phyloP scores from a whole-genome alignment of 35 echinoderm and acorn worm genomes.

The Patiria miniata region DNA sequence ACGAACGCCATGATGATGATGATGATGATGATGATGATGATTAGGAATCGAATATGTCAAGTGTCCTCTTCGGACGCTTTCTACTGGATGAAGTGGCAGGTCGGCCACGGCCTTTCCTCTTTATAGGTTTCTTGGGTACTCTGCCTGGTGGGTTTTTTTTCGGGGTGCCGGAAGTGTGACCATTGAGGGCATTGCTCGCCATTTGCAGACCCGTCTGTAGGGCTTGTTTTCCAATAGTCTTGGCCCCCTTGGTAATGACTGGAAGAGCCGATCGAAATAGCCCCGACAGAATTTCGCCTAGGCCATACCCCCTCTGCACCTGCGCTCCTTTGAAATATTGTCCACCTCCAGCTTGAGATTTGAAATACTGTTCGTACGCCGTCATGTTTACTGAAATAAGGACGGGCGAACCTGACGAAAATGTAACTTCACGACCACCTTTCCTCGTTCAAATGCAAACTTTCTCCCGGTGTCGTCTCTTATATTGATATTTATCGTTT shows the following conservation, averaged over 20 bases:
- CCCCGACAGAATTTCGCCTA: constrained; percentile 57
- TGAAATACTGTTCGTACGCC: neutral
- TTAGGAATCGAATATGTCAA: constrained; percentile 39
- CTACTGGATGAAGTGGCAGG: neutral
- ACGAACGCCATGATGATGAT: constrained; percentile 40
- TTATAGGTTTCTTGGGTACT: constrained; percentile 17
- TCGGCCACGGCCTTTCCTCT: constrained; percentile 5
- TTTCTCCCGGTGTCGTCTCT: too few species aligned
- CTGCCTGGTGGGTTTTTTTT: neutral
- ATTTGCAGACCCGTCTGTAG: constrained; percentile 53
- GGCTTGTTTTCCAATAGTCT: constrained; percentile 50
- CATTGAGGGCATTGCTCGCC: constrained; percentile 45
- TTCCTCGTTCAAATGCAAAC: too few species aligned
- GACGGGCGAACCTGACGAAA: too few species aligned
- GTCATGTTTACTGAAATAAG: too few species aligned
- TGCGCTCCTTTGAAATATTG: neutral
- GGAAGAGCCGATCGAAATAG: constrained; percentile 47
- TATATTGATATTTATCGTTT: too few species aligned
- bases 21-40: too few species aligned
- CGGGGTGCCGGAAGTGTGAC: neutral
- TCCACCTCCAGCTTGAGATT: neutral
- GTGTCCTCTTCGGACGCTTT: constrained; percentile 31
- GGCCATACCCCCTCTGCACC: constrained; percentile 41
- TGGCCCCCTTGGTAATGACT: constrained; percentile 37
- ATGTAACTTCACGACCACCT: too few species aligned